Conservation (phyloP, 1,140 invertebrate genomes). For the Trichonephila clavipes region DNA sequence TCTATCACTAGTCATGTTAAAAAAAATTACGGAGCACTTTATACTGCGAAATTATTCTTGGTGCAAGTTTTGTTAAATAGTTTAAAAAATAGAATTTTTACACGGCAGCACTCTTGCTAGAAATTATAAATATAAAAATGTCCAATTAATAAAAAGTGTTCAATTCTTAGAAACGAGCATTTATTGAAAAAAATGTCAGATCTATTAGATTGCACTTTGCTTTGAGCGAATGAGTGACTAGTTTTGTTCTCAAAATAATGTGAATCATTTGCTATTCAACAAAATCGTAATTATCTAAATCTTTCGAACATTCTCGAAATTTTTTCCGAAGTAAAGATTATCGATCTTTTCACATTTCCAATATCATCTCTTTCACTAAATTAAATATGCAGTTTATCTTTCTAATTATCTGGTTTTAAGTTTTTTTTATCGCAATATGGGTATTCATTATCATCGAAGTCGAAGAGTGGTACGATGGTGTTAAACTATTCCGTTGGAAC, state of each 20-base stretch:
- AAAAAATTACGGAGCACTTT: too few species aligned
- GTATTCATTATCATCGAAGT: background rate
- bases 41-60: too few species aligned
- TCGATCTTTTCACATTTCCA: background rate
- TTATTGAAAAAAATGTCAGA: too few species aligned
- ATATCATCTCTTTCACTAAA: slow-evolving; percentile 3
- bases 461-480: background rate
- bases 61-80: too few species aligned
- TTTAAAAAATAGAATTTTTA: too few species aligned
- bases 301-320: background rate
- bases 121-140: too few species aligned
- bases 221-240: background rate
- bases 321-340: background rate
- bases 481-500: slow-evolving; percentile 16
- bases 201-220: too few species aligned
- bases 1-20: too few species aligned
- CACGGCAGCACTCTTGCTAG: too few species aligned
- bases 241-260: background rate
- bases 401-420: slow-evolving; percentile 13
- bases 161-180: too few species aligned
- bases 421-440: background rate
- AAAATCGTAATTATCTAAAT: slow-evolving; percentile 2
- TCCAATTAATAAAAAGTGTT: too few species aligned
- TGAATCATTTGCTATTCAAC: background rate
- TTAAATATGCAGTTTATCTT: slow-evolving; percentile 24